Evolutionary conservation across 35 echinoderm and acorn worm genomes (phyloP), one percentile per base, ranked within the genome.

Genomic region (Heliocidaris erythrogramma): DNA sequence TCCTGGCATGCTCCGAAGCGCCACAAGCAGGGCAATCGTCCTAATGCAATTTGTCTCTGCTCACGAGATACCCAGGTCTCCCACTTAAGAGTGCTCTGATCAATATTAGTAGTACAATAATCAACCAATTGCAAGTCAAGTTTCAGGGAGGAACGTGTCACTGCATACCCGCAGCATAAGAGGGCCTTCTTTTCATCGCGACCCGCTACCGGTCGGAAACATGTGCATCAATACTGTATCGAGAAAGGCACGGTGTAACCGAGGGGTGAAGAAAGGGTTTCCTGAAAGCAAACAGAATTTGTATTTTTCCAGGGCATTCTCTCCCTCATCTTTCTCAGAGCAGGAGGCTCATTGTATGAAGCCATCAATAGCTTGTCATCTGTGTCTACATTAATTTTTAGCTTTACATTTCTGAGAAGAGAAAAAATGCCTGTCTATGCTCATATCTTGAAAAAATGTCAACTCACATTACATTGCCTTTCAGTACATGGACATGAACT

Each of bases 21-120:
- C 87, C 29, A 89, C 31, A 89, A 89, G 87, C 87, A 89, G 87
- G 87, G 87, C 87, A 89, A 89, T 89, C 31, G 87, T 31, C 31
- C 87, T 89, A 89, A 89, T 89, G 31, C 47, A 89, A 89, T 89
- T 89, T 89, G 87, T 89, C 87, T 32, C 18, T 12, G 31, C 47
- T 48, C 31, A 48, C 11, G 87, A 89, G 87, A 48, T 47, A 48
- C 87, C 47, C 87, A 27, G 31, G 87, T 32, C 32, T 89, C 7
- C 87, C 47, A 48, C 87, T 89, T 89, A 89, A 32, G 87, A 47
- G 87, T 89, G 87, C 87, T 32, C 87, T 89, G 87, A 89, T 89
- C 87, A 89, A 89, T 89, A 89, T 89, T 89, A 48, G 87, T 89
- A 48, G 87, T 89, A 89, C 87, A 89, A 89, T 89, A 89, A 89